A percentile compares a stretch with the other conserved stretches of the same genome.
Evolutionary conservation across 2,113 vertebrate genomes (phyloP).

Genomic region (Carollia perspicillata): DNA sequence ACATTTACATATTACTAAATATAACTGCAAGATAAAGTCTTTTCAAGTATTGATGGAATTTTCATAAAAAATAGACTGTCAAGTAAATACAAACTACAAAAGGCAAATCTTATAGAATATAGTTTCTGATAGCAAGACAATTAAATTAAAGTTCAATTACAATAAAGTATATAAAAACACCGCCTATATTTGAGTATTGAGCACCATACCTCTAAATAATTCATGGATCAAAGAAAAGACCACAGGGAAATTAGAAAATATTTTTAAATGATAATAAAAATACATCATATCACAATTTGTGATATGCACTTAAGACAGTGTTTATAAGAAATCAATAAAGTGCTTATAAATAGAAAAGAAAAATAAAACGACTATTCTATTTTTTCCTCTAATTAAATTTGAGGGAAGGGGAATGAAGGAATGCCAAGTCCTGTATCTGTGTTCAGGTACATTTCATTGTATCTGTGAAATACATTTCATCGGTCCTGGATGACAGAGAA

Average conservation of each 20-base stretch:
- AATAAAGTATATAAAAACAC: neutral
- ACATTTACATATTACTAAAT: neutral
- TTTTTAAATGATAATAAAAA: neutral
- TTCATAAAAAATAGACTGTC: neutral
- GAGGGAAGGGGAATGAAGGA: fast-evolving
- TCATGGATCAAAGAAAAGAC: neutral
- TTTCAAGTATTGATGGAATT: neutral
- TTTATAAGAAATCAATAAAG: neutral
- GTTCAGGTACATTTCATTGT: neutral
- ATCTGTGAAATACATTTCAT: neutral
- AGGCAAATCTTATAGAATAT: neutral
- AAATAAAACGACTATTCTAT: neutral
- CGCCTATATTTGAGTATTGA: neutral
- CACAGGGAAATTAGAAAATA: neutral
- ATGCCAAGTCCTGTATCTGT: neutral
- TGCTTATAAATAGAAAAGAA: neutral
- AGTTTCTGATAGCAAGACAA: neutral
- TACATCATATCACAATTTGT: neutral
- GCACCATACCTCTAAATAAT: neutral
- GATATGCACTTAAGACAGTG: neutral
- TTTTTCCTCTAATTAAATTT: neutral
- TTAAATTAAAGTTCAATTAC: neutral
- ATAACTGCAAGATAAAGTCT: neutral
- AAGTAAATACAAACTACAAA: neutral
- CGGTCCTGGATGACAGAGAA: neutral